Evolutionary conservation across 2,797 vertebrate species (phyloP), one percentile per base, ranked within the genome.

Genomic region (Thalassophryne amazonica): DNA sequence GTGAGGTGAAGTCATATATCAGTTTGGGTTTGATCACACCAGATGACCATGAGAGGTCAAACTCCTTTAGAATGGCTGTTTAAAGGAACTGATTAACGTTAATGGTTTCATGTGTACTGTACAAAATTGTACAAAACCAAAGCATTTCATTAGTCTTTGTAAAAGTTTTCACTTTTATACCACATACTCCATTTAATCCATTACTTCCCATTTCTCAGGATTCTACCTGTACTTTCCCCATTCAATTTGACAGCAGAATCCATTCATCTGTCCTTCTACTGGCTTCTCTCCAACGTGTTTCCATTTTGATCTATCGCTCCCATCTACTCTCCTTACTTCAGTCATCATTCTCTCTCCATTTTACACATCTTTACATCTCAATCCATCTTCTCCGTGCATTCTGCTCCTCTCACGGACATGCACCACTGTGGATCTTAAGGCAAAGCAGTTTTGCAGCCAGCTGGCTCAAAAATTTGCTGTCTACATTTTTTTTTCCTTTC

Each of bases 311-410:
- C 67, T 48, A 69, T 79, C 59, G 45, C 38, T 39, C 34, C 49
- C 15, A 20, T 40, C 57, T 38, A 24, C 22, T 59, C 45, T 40
- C 50, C 60, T 43, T 49, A 72, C 62, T 68, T 51, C 69, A 60
- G 59, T 40, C 27, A 5, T 60, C 46, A 37, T 49, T 28, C 63
- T 37, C 35, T 51, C 54, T 31, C 28, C 37, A 19, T 78, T 72
- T 80, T 68, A 78, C 55, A 65, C 63, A 67, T 52, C 79, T 61
- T 74, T 69, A 69, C 64, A 57, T 80, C 55, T 74, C 64, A 32
- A 65, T 79, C 57, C 34, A 72, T 83, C 73, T 49, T 41, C 19
- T 13, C 32, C 48, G 56, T 56, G 62, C 48, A 37, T 60, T 40
- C 52, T 47, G 56, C 17, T 34, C 36, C 27, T 32, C 32, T 25